Conservation (phyloP, 1,140 invertebrate genomes). For the Polypedilum vanderplanki region DNA sequence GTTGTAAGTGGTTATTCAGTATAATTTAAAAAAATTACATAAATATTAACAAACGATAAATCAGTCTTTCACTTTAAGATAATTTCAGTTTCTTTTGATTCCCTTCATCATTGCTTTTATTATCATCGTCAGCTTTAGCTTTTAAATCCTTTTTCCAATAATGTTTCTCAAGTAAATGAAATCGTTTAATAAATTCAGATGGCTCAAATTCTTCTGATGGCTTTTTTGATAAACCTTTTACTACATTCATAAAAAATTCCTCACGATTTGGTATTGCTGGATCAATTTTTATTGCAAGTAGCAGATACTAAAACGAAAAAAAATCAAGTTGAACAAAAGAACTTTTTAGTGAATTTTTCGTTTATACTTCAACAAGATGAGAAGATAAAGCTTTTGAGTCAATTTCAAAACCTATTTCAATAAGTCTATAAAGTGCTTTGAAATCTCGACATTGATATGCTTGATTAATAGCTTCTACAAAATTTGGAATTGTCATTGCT, state of each 20-base stretch:
- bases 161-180: background rate
- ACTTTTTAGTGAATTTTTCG: too few relatives aligned
- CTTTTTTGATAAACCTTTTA: background rate
- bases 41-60: too few relatives aligned
- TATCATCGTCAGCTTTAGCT: background rate
- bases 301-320: background rate
- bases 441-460: background rate
- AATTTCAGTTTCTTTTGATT: too few relatives aligned
- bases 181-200: background rate
- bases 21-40: too few relatives aligned
- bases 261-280: background rate
- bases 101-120: too few relatives aligned
- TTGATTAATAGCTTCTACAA: background rate
- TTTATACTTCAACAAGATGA: background rate
- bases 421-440: background rate
- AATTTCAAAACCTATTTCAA: background rate
- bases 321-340: too few relatives aligned
- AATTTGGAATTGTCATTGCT: background rate
- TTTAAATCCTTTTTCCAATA: background rate
- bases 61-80: too few relatives aligned
- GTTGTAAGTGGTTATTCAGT: too few relatives aligned
- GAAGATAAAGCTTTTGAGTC: background rate
- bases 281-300: slow-evolving; percentile 3
- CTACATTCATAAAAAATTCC: background rate
- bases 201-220: background rate